Evolutionary conservation across 2,113 vertebrate genomes (phyloP).

Genomic region (Eidolon helvum): DNA sequence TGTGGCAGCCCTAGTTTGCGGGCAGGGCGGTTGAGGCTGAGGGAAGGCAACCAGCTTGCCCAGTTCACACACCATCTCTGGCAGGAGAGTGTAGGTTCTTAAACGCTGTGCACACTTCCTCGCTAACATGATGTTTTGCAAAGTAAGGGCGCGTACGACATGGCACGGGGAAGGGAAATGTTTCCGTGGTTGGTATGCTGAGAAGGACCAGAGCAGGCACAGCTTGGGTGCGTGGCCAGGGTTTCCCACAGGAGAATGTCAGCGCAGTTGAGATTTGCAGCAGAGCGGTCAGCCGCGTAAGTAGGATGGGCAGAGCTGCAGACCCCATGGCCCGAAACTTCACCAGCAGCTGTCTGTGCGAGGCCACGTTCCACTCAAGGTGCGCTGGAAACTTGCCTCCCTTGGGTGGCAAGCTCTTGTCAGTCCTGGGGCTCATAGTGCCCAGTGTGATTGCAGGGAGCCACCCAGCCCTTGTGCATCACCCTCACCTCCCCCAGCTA

Average conservation of each 20-base stretch:
- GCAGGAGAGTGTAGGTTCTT: neutral
- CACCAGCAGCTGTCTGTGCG: neutral
- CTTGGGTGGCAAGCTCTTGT: fast-evolving
- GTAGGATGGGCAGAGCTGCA: neutral
- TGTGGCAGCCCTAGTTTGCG: neutral
- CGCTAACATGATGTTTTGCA: neutral
- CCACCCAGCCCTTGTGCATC: neutral
- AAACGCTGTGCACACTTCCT: fast-evolving
- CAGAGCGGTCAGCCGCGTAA: neutral
- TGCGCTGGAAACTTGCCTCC: neutral
- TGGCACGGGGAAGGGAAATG: neutral
- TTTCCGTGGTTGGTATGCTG: neutral
- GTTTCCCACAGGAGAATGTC: neutral
- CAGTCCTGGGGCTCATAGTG: too few species aligned
- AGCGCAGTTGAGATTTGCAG: neutral
- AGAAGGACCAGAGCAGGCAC: neutral
- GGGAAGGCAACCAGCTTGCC: neutral
- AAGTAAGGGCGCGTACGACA: fast-evolving
- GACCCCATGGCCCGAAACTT: fast-evolving
- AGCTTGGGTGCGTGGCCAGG: too few species aligned
- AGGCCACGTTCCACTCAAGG: neutral
- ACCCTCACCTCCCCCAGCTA: neutral
- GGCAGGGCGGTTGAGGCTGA: neutral
- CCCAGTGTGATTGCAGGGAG: too few species aligned
- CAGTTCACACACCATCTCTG: neutral